Base-by-base conservation (phyloP, 2,113 vertebrate species). In the Eleginops maclovinus region DNA sequence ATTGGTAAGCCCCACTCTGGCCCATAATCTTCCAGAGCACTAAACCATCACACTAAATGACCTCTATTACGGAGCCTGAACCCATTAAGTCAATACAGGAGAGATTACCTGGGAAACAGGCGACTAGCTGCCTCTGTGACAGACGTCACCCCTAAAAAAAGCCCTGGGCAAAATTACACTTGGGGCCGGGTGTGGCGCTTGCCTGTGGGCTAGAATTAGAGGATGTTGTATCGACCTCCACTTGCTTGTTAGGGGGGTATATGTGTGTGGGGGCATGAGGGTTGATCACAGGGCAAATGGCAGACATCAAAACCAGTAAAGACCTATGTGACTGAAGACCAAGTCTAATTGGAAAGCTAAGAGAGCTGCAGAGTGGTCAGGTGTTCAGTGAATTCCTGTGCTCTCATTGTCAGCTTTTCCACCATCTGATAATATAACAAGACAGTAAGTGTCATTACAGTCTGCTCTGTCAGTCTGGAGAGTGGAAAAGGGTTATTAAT, bases 31-130 rank as follows among this genome's bases (percentile, higher is more conserved):
- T 88, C 78, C 75, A 26, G 77, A 60, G 80, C 85, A 71, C 87
- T 82, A 85, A 90, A 85, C 83, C 79, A 72, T 75, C 19, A 78
- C 63, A 40, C 84, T 87, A 86, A 89, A 89, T 87, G 85, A 90
- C 91, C 88, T 86, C 86, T 81, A 89, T 88, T 90, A 91, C 74
- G 68, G 75, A 81, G 80, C 59, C 72, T 82, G 81, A 81, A 83
- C 75, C 91, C 91, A 93, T 93, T 89, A 93, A 85, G 90, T 87
- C 89, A 82, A 85, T 84, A 83, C 79, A 81, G 85, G 82, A 87
- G 85, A 89, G 83, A 91, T 88, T 91, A 93, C 88, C 93, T 93
- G 90, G 66, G 71, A 88, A 89, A 87, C 75, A 80, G 76, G 86
- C 40, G 55, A 82, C 79, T 28, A 68, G 71, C 79, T 63, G 67